Base-by-base conservation (phyloP, 2,113 vertebrate genomes). In the Istiophorus platypterus region DNA sequence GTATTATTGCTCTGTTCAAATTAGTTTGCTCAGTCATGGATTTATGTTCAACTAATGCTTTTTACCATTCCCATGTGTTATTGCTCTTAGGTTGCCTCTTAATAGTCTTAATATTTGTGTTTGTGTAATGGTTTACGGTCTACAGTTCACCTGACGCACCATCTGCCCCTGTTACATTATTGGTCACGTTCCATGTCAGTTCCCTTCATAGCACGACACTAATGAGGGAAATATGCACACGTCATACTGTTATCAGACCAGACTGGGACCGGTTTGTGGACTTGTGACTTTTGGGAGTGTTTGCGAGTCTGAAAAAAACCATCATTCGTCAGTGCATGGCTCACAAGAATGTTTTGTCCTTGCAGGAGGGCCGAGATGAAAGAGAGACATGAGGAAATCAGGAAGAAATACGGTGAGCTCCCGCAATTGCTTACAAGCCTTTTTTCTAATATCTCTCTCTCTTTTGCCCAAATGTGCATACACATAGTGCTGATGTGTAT, bases 311-410 rank as follows among this genome's bases (percentile, higher is more conserved):
- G n/a, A 49, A 49, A 31, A 37, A 78, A 76, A 58, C 56, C 56
- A 72, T 78, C n/a, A 39, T 69, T 29, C 22, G 66, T 82, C 12
- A 1, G 52, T 47, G 7, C 41, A 58, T 54, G 7, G 27, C 66
- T 89, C 65, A 86, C 20, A 34, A 6, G 12, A 79, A 70, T 81
- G 7, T 87, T 83, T 37, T 87, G 72, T 85, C 71, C 39, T 72
- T 86, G 54, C 85, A 99, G 98, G 95, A 95, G 95, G 90, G 91
- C 95, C 2, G 97, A 99, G 89, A 97, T 99, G 97, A 98, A 96
- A 69, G 90, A 93, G 24, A 95, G 97, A 76, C 98, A 99, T 1
- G 97, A 99, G 2, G 98, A 99, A 86, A 98, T 99, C 87, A 95
- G 98, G 74, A 96, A 94, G 27, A 99, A 99, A 96, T 99, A 99